Evolutionary conservation across 2,888 invertebrate genomes (phyloP).

Genomic region (Lasioglossum oenotherae): DNA sequence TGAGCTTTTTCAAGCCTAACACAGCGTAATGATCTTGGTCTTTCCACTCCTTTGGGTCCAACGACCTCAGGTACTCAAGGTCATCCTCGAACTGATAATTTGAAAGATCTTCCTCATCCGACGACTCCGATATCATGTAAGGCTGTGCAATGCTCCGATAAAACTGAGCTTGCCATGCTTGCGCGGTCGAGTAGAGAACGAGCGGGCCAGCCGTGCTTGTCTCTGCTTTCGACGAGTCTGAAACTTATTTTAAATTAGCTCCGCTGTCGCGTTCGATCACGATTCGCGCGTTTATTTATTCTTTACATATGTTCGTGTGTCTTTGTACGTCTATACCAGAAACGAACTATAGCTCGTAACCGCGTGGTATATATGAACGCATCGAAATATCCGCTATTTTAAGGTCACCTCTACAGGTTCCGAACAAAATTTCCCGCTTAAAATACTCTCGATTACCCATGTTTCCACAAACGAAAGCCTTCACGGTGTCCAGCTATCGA

Average conservation of each 20-base stretch:
- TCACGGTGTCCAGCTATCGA: neutral
- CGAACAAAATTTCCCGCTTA: neutral
- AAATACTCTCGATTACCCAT: neutral
- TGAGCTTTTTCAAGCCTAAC: conserved; percentile 93
- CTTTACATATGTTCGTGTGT: neutral
- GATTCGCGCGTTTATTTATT: neutral
- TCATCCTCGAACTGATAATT: conserved; percentile 89
- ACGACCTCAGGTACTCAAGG: conserved; percentile 92
- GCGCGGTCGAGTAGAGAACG: conserved; percentile 80
- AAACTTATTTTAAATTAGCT: neutral
- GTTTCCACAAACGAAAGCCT: neutral
- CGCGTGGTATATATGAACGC: conserved; percentile 35
- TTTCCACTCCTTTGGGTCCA: conserved; percentile 99
- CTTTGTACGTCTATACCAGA: neutral
- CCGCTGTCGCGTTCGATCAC: neutral
- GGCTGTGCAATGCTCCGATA: conserved; percentile 72
- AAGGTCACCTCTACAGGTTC: conserved; percentile 41
- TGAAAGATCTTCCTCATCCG: conserved; percentile 81
- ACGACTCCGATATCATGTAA: conserved; percentile 71
- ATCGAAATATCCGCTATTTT: conserved; percentile 14
- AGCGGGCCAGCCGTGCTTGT: conserved; percentile 75
- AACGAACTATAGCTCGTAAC: conserved; percentile 8
- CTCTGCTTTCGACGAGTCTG: conserved; percentile 49
- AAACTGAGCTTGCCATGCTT: conserved; percentile 79
- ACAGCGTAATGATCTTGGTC: conserved; percentile 99